Base-by-base conservation (phyloP, 2,888 invertebrate genomes). In the Ochropleura leucogaster region DNA sequence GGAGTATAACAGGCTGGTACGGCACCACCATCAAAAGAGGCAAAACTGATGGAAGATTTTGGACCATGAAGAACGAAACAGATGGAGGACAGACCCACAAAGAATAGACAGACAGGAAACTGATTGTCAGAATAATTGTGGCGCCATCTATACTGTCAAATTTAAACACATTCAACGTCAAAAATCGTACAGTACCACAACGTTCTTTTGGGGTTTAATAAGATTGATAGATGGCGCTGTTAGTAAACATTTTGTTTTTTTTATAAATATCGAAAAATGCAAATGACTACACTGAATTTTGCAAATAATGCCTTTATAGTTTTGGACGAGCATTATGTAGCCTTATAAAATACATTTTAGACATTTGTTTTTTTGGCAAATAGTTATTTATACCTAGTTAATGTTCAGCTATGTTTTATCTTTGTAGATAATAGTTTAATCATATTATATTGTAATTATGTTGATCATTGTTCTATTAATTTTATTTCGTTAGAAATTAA, bases 1-100 rank as follows among this genome's bases (percentile, higher is more conserved):
- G 65, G 96, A 96, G 42, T 95, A 91, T 77, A 93, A 92, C 55
- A 90, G 89, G 0, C 57, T 86, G 65, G 89, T 84, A 42, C 87
- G 90, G 65, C 87, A 92, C 49, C 78, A 71, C 44, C 8, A 66
- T 18, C n/a, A 63, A 7, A 73, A 65, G 1, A 16, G 80, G 55
- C 3, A 49, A 49, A 49, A 14, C 8, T 55, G 10, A 46, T 42
- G 8, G 10, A 3, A 44, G 18, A 0, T 20, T 7, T 30, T 42
- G 0, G n/a, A 16, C 12, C 9, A 16, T 12, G 5, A 30, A 49
- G 42, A 16, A 18, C 3, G 12, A n/a, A 53, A 18, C 20, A 18
- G n/a, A 6, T n/a, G 10, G 40, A 30, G n/a, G n/a, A 14, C 14
- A 49, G 49, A 49, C 16, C 30, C 30, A 49, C 46, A 46, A 46